A percentile compares a stretch with the other conserved stretches of the same genome.
Evolutionary conservation across 2,888 invertebrate species (phyloP).

Genomic region (Drosophila parthenogenetica): DNA sequence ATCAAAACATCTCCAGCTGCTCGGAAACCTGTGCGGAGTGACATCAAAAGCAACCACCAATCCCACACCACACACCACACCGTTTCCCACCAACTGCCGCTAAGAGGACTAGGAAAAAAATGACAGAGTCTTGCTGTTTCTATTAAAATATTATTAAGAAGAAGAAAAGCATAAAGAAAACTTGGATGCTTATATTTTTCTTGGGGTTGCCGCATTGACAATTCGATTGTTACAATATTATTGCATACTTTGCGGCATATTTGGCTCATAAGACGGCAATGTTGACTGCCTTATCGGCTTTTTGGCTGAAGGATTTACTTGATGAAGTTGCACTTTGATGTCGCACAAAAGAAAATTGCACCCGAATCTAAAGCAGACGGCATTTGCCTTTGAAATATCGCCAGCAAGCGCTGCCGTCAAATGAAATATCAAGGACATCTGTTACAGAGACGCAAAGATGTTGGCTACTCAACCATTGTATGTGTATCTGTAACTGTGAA

Average conservation of each 20-base stretch:
- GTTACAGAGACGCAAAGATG: constrained; percentile 53
- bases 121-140: constrained; percentile 49
- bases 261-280: constrained; percentile 43
- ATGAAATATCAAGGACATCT: constrained; percentile 75
- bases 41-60: constrained; percentile 60
- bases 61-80: neutral
- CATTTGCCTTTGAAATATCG: constrained; percentile 59
- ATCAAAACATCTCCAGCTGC: constrained; percentile 60
- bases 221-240: constrained; percentile 66
- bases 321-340: constrained; percentile 74
- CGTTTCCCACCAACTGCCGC: neutral
- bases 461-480: constrained; percentile 33
- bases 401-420: constrained; percentile 42
- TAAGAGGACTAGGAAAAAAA: constrained; percentile 22
- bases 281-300: constrained; percentile 60
- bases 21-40: constrained; percentile 13
- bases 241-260: constrained; percentile 65
- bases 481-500: constrained; percentile 13
- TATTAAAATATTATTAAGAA: constrained; percentile 68
- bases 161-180: constrained; percentile 27
- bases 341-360: constrained; percentile 63
- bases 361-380: constrained; percentile 42
- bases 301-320: constrained; percentile 52
- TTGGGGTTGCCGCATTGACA: constrained; percentile 38
- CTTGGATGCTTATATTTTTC: too few relatives aligned